phyloP scores from a whole-genome alignment of 2,888 invertebrate species.

The Lochmaea crataegi region DNA sequence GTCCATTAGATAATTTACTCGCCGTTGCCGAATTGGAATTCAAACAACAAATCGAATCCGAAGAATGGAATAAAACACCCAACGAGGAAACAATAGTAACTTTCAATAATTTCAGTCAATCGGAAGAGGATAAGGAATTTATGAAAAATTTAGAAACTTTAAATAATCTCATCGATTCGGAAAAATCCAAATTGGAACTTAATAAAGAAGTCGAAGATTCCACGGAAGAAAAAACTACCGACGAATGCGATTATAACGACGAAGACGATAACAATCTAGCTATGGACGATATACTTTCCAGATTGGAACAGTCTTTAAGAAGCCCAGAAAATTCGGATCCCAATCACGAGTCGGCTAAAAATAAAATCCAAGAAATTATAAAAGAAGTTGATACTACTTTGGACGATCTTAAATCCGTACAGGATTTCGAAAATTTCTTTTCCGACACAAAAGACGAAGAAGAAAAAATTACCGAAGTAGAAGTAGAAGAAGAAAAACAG shows the following conservation, averaged over 20 bases:
- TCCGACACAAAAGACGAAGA: slow-evolving; percentile 52
- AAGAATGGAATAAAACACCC: slow-evolving; percentile 57
- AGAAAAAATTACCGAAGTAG: slow-evolving; percentile 39
- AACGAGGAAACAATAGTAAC: slow-evolving; percentile 39
- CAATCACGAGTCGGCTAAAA: slow-evolving; percentile 34
- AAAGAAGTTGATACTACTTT: slow-evolving; percentile 37
- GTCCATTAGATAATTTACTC: slow-evolving; percentile 72
- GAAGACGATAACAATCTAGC: slow-evolving; percentile 64
- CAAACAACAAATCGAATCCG: slow-evolving; percentile 68
- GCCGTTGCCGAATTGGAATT: slow-evolving; percentile 75
- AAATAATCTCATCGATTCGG: slow-evolving; percentile 57
- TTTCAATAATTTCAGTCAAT: slow-evolving; percentile 42
- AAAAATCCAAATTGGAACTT: slow-evolving; percentile 43
- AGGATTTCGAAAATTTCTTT: slow-evolving; percentile 46
- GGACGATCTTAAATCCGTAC: slow-evolving; percentile 48
- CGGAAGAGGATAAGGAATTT: slow-evolving; percentile 50
- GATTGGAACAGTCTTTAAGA: slow-evolving; percentile 72
- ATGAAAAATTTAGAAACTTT: slow-evolving; percentile 58
- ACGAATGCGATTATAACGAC: slow-evolving; percentile 64
- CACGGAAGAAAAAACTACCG: slow-evolving; percentile 49
- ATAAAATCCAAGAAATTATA: slow-evolving; percentile 38
- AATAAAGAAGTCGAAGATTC: slow-evolving; percentile 40
- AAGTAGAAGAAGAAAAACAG: slow-evolving; percentile 28
- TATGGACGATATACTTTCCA: slow-evolving; percentile 72
- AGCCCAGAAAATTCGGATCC: slow-evolving; percentile 59